Conservation (phyloP, 2,888 invertebrate genomes). For the Drosophila leonis region DNA sequence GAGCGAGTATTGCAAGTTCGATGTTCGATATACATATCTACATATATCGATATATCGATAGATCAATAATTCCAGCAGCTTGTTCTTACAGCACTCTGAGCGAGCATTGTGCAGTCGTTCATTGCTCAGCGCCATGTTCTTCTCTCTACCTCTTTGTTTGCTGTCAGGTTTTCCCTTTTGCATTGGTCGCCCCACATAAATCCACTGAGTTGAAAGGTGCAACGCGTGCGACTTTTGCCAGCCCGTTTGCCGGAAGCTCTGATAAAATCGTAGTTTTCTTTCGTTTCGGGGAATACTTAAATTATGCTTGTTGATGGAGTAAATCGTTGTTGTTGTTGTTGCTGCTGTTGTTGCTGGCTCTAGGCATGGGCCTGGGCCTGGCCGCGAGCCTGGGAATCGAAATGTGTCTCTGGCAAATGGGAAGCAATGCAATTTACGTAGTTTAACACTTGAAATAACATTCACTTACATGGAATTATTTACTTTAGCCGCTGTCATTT, state of each 20-base stretch:
- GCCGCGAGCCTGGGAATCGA: conserved; percentile 26
- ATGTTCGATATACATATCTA: not conserved
- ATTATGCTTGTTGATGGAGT: conserved; percentile 44
- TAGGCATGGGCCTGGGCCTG: not conserved
- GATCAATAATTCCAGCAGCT: not conserved
- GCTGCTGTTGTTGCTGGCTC: not conserved
- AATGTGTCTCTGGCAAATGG: conserved; percentile 45
- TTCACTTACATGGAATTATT: conserved; percentile 34
- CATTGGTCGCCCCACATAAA: conserved; percentile 52
- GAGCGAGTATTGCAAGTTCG: too few relatives aligned
- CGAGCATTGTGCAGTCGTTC: not conserved
- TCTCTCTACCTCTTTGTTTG: not conserved
- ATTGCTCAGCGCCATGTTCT: not conserved
- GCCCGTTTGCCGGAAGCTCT: conserved; percentile 50
- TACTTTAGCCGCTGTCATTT: conserved; percentile 28
- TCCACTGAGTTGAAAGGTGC: conserved; percentile 40
- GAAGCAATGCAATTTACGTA: conserved; percentile 60
- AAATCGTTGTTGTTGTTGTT: not conserved
- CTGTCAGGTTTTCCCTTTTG: conserved; percentile 2
- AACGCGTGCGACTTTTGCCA: conserved; percentile 66
- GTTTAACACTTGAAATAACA: conserved; percentile 47
- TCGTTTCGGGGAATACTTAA: conserved; percentile 56
- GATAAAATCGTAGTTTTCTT: conserved; percentile 67
- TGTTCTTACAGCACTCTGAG: not conserved
- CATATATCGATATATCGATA: not conserved